A percentile compares a stretch with the other conserved stretches of the same genome.
Evolutionary conservation across 64 coral and sea anemone species (phyloP).

Genomic region (Trachythela sp.): DNA sequence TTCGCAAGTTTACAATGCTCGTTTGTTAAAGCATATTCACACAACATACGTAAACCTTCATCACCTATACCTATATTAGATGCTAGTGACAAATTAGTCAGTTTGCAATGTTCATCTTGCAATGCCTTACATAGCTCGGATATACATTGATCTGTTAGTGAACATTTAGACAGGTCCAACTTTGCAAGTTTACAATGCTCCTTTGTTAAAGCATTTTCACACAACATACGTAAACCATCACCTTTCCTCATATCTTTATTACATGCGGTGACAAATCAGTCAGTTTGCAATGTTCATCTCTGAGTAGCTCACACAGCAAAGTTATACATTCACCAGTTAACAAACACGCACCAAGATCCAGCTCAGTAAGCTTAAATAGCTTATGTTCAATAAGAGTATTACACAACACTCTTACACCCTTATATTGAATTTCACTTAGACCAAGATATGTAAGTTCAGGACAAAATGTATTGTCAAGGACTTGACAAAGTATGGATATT

Average conservation of each 20-base stretch:
- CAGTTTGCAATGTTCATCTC: background rate
- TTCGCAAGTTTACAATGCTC: background rate
- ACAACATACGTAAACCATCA: background rate
- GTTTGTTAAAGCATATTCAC: background rate
- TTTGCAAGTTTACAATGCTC: background rate
- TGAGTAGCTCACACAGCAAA: background rate
- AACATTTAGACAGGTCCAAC: background rate
- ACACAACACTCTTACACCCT: background rate
- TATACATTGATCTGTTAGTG: background rate
- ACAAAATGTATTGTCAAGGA: background rate
- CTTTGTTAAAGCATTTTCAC: background rate
- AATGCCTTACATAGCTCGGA: background rate
- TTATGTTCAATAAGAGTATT: background rate
- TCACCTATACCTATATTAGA: background rate
- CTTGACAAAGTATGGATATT: background rate
- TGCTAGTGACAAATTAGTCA: background rate
- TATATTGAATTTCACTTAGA: background rate
- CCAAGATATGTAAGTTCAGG: background rate
- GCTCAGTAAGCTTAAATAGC: background rate
- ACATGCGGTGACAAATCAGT: background rate
- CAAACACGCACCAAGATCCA: background rate
- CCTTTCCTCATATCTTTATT: background rate
- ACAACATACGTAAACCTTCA: background rate
- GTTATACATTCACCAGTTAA: background rate
- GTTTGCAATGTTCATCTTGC: background rate